Evolutionary conservation across 1,140 invertebrate species (phyloP).

Genomic region (Diabrotica undecimpunctata): DNA sequence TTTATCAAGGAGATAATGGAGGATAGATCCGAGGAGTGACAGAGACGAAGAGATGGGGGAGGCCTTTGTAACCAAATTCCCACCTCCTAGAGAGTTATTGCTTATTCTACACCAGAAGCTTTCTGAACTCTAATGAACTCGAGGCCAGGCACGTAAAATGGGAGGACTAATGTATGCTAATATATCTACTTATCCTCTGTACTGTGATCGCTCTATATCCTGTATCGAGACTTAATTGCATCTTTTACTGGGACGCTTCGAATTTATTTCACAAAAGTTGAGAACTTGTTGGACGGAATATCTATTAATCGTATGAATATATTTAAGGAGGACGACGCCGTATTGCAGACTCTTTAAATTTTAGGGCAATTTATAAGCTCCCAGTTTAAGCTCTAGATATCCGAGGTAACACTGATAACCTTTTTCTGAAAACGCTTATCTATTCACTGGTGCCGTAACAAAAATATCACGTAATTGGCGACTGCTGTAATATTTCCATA

Average conservation of each 20-base stretch:
- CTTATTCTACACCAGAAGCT: conserved; percentile 15
- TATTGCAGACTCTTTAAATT: too few relatives aligned
- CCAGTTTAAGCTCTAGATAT: too few relatives aligned
- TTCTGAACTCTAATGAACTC: conserved; percentile 14
- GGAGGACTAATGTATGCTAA: conserved; percentile 18
- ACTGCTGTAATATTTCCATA: too few relatives aligned
- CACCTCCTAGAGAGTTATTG: conserved; percentile 9
- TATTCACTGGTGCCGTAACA: too few relatives aligned
- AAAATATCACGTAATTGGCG: too few relatives aligned
- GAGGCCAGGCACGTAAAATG: conserved; percentile 13
- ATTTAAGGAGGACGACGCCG: neutral
- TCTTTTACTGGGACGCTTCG: conserved; percentile 7
- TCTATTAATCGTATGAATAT: neutral
- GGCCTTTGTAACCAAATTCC: neutral
- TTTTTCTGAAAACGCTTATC: too few relatives aligned
- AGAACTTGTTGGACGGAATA: neutral
- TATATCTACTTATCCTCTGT: conserved; percentile 14
- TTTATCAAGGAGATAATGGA: too few relatives aligned
- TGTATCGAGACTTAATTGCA: conserved; percentile 13
- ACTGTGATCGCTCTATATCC: conserved; percentile 7
- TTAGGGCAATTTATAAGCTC: too few relatives aligned
- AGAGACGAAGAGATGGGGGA: neutral
- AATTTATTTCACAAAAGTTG: conserved; percentile 1
- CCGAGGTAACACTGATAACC: too few relatives aligned
- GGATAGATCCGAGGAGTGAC: neutral